Percentiles rank a stretch among this genome's conserved stretches.
phyloP scores from a whole-genome alignment of 2,113 vertebrate genomes.

The Brachyhypopomus gauderio region DNA sequence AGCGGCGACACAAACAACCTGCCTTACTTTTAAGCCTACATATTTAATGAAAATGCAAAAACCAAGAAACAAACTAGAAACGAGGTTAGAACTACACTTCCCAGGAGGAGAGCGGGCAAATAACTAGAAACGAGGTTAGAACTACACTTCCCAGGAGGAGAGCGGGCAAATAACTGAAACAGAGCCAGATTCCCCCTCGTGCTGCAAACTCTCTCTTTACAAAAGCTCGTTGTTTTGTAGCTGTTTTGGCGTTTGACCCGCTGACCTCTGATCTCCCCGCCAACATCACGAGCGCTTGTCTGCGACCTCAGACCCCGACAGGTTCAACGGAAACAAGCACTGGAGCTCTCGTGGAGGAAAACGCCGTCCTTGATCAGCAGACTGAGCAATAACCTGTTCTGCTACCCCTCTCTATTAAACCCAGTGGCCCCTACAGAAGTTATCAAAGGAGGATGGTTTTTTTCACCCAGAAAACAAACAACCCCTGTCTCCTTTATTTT shows the following conservation, averaged over 20 bases:
- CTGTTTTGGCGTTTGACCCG: not conserved
- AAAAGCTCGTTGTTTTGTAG: not conserved
- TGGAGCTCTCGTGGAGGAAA: constrained; percentile 39
- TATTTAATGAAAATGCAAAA: not conserved
- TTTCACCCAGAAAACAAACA: constrained; percentile 42
- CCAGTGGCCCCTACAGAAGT: constrained; percentile 30
- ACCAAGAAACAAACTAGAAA: not conserved
- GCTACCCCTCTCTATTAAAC: constrained; percentile 55
- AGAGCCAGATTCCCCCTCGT: not conserved
- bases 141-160: not conserved
- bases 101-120: not conserved
- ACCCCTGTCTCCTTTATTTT: constrained; percentile 53
- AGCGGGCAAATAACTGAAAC: not conserved
- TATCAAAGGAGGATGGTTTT: not conserved
- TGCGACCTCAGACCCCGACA: constrained; percentile 47
- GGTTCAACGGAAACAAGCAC: constrained; percentile 63
- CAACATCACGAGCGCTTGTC: constrained; percentile 65
- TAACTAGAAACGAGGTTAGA: not conserved
- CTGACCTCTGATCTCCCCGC: constrained; percentile 70
- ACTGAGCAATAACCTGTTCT: constrained; percentile 71
- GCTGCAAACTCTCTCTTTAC: not conserved
- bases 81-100: not conserved
- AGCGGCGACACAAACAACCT: not conserved
- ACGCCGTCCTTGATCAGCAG: constrained; percentile 66
- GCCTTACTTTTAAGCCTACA: not conserved